Evolutionary conservation across 2,888 invertebrate species (phyloP), one percentile per base, ranked within the genome.

Genomic region (Buathra laborator): DNA sequence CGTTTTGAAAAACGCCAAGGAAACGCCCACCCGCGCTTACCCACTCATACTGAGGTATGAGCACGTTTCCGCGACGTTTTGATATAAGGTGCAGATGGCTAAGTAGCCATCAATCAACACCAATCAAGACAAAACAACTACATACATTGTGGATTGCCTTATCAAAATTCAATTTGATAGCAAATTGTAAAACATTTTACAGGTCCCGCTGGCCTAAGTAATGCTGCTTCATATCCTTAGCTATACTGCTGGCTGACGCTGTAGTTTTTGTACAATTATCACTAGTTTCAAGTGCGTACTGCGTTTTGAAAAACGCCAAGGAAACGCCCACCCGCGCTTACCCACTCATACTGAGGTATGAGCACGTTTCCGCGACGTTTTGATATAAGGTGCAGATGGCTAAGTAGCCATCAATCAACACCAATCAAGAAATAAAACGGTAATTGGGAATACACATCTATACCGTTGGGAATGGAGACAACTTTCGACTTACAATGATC

Each of bases 401-500:
- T n/a, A n/a, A n/a, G 9, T 37, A 37, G 37, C 6, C 37, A 37
- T 37, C 37, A 37, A 37, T 37, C 9, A 37, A 37, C 37, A 37
- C 37, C 37, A 37, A 37, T 37, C 37, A 37, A 5, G 9, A 5
- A 37, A 7, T 7, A 37, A 37, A 1, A 37, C 16, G 14, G n/a
- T 5, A 51, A n/a, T n/a, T 32, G 4, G 3, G 14, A 32, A 32
- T 32, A n/a, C 29, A 12, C 62, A 9, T 10, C 43, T 66, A 44
- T 7, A 43, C 66, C 66, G 10, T 66, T 66, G 66, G 44, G 19
- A 66, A 66, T 16, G 43, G 2, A 43, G 66, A 37, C 19, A 66
- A 66, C 43, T 66, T 66, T 66, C 66, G 66, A 66, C n/a, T 43
- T 14, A 16, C 44, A 16, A 66, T 66, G 44, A 66, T 44, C 10